A percentile compares a stretch with the other conserved stretches of the same genome.
Conservation (phyloP, 2,888 invertebrate genomes). For the Archips crataeganus region DNA sequence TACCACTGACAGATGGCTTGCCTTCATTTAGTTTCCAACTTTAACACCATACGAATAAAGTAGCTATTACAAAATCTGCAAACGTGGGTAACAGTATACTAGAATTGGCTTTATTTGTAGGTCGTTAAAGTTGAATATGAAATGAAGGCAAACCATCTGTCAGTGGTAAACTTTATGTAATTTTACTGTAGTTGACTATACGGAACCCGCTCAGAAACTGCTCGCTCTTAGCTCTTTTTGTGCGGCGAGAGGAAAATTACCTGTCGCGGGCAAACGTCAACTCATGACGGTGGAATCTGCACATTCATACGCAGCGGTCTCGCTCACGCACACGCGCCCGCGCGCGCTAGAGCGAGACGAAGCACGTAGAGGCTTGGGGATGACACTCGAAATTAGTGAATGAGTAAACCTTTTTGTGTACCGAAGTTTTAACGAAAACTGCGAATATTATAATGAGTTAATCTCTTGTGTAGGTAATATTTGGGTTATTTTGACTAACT, state of each 20-base stretch:
- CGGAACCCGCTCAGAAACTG: background rate
- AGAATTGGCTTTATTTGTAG: no score
- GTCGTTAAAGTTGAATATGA: no score
- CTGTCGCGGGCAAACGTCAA: conserved; percentile 39
- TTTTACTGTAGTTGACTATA: background rate
- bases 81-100: no score
- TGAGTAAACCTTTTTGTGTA: background rate
- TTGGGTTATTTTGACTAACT: no score
- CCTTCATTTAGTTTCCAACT: no score
- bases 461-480: no score
- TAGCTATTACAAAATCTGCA: no score
- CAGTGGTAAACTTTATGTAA: no score
- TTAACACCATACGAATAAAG: no score
- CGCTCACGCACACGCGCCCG: background rate
- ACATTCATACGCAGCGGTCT: conserved; percentile 25
- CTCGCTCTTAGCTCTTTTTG: background rate
- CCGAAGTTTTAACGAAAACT: background rate
- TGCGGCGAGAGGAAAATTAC: conserved; percentile 35
- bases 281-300: conserved; percentile 34
- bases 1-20: no score
- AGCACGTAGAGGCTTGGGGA: conserved; percentile 10
- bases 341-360: conserved; percentile 4
- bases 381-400: conserved; percentile 15
- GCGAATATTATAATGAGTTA: background rate
- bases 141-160: no score